phyloP scores from a whole-genome alignment of 2,113 vertebrate species.

The Oryzias javanicus region DNA sequence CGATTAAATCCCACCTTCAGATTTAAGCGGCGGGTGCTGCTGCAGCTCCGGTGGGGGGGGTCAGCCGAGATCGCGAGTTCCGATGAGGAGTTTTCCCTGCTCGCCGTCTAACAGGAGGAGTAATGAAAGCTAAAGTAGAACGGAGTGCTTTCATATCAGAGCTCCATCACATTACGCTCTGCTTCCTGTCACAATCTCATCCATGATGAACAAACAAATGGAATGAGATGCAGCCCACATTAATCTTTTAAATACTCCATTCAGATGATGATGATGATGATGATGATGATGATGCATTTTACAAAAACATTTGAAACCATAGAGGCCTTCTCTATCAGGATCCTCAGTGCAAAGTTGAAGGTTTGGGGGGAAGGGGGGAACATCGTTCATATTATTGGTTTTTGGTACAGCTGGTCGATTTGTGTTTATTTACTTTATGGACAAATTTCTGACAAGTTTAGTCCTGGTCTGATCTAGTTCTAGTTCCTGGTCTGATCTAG shows the following conservation, averaged over 20 bases:
- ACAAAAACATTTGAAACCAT: background rate
- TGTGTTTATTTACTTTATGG: too few relatives aligned
- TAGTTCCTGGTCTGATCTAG: too few relatives aligned
- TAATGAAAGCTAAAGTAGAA: background rate
- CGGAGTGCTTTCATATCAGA: conserved; percentile 2
- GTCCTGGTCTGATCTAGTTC: too few relatives aligned
- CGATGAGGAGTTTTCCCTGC: too few relatives aligned
- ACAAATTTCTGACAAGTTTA: too few relatives aligned
- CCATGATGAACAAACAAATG: background rate
- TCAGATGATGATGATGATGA: too few relatives aligned
- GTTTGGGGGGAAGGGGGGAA: background rate
- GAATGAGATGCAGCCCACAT: background rate
- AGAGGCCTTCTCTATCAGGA: background rate
- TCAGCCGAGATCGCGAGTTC: background rate
- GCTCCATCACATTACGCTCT: conserved; percentile 1
- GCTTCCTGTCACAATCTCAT: conserved; percentile 5
- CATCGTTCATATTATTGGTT: too few relatives aligned
- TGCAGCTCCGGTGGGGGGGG: background rate
- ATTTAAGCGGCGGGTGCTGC: too few relatives aligned
- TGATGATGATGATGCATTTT: too few relatives aligned
- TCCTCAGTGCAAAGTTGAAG: background rate
- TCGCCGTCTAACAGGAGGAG: too few relatives aligned
- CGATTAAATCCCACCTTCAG: background rate
- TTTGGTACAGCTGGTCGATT: too few relatives aligned
- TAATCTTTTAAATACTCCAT: too few relatives aligned